phyloP scores from a whole-genome alignment of 2,113 vertebrate species.

The Cyprichromis sp. region DNA sequence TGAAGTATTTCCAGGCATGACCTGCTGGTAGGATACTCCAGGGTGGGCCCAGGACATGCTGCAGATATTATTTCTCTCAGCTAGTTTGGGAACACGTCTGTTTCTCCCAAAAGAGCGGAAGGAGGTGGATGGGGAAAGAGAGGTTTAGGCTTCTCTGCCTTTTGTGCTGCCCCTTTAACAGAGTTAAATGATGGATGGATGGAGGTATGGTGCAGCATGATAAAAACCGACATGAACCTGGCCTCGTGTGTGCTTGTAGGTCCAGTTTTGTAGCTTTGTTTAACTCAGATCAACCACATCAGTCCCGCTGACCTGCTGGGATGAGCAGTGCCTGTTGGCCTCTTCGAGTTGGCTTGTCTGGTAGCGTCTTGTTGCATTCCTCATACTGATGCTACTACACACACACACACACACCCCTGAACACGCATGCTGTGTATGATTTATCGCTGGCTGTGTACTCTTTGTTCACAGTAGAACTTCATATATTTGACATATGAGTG shows the following conservation, averaged over 20 bases:
- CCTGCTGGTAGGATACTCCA: background rate
- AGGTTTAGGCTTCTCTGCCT: background rate
- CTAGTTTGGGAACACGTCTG: background rate
- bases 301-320: background rate
- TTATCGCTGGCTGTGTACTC: background rate
- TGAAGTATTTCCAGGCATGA: background rate
- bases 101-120: background rate
- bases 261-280: background rate
- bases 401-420: background rate
- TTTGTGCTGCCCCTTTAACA: background rate
- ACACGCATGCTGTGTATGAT: background rate
- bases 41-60: background rate
- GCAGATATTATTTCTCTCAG: background rate
- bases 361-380: slow-evolving; percentile 36
- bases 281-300: background rate
- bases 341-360: slow-evolving; percentile 31
- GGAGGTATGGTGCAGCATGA: background rate
- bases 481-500: slow-evolving; percentile 1
- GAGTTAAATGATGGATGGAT: background rate
- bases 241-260: background rate
- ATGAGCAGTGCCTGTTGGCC: slow-evolving; percentile 7
- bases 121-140: background rate
- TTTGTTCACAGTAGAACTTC: background rate
- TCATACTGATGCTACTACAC: background rate
- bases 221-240: background rate